Evolutionary conservation across 2,888 invertebrate genomes (phyloP), one percentile per base, ranked within the genome.

Genomic region (Lucinisca nassula): DNA sequence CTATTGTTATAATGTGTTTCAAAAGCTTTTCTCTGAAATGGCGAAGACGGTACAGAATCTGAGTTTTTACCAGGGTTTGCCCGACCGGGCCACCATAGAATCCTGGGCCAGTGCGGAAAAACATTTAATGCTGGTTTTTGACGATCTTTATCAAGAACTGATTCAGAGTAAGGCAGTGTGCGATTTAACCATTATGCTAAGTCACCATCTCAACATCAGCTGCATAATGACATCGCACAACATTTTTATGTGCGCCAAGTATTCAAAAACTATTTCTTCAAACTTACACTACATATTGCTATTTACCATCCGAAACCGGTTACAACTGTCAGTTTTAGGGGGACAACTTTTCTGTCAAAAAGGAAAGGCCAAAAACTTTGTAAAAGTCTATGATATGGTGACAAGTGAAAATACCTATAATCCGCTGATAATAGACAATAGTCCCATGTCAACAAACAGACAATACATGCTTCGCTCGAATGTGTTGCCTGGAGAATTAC

Each of bases 31-130:
- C 27, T 4, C 27, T 4, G 27, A 30, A 10, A 70, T 70, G 70
- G 30, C 12, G 4, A 21, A 37, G 27, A 70, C 70, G 14, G 55
- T 55, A 55, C 55, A 8, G n/a, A 55, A 8, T n/a, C 6, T 70
- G 27, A 70, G 30, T 70, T 70, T 70, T 27, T 37, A 70, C 32
- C 70, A 70, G 70, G 70, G 70, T 27, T 70, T 70, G 27, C 32
- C 70, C 32, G 70, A 70, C 70, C 6, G 70, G 32, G 70, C 32
- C 24, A 70, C 35, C 37, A 70, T 70, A n/a, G 70, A 70, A 70
- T 12, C 12, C 4, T 70, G 12, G 70, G 24, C 70, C 17, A 37
- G n/a, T 14, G 21, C 8, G 32, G 70, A n/a, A 27, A 17, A 24
- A 4, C 24, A 70, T 24, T 37, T 70, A 14, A 70, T 70, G 70